phyloP scores from a whole-genome alignment of 2,888 invertebrate genomes.

The Agriopis leucophaearia region DNA sequence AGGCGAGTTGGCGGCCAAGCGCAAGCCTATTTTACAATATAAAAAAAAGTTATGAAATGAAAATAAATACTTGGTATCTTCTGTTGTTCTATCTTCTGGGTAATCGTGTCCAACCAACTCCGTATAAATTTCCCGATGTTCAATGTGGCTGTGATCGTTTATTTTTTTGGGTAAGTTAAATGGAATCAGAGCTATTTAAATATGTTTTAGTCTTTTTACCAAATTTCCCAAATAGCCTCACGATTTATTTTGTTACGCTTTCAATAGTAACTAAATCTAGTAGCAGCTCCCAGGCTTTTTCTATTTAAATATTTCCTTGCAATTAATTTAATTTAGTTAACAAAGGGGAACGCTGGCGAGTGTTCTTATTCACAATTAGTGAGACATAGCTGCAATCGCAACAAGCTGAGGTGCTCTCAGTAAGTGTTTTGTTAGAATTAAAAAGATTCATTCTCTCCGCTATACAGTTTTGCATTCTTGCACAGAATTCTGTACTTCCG shows the following conservation, averaged over 20 bases:
- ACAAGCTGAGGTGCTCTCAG: slow-evolving; percentile 51
- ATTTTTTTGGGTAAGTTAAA: too few relatives aligned
- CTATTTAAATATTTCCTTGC: slow-evolving; percentile 82
- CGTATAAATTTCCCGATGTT: too few relatives aligned
- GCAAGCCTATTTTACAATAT: too few relatives aligned
- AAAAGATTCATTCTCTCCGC: slow-evolving; percentile 50
- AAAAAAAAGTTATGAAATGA: too few relatives aligned
- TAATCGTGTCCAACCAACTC: too few relatives aligned
- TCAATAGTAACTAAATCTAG: slow-evolving; percentile 10
- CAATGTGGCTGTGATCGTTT: too few relatives aligned
- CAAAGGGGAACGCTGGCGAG: slow-evolving; percentile 68
- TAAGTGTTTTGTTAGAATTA: slow-evolving; percentile 51
- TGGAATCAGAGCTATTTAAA: too few relatives aligned
- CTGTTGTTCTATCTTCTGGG: too few relatives aligned
- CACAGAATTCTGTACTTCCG: slow-evolving; percentile 21
- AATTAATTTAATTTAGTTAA: slow-evolving; percentile 83
- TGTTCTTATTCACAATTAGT: slow-evolving; percentile 76
- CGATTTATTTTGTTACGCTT: neutral
- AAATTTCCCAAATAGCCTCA: neutral
- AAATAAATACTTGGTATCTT: too few relatives aligned
- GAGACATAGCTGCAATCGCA: slow-evolving; percentile 72
- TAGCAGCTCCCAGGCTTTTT: slow-evolving; percentile 38
- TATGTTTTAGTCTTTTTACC: too few relatives aligned
- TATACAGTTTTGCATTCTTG: slow-evolving; percentile 37
- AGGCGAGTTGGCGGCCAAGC: too few relatives aligned